A percentile compares a stretch with the other conserved stretches of the same genome.
These are phyloP conservation scores for Conopomorpha cramerella DNA, from an alignment of 1,140 invertebrate species.

Conservation along the genomic window DNA sequence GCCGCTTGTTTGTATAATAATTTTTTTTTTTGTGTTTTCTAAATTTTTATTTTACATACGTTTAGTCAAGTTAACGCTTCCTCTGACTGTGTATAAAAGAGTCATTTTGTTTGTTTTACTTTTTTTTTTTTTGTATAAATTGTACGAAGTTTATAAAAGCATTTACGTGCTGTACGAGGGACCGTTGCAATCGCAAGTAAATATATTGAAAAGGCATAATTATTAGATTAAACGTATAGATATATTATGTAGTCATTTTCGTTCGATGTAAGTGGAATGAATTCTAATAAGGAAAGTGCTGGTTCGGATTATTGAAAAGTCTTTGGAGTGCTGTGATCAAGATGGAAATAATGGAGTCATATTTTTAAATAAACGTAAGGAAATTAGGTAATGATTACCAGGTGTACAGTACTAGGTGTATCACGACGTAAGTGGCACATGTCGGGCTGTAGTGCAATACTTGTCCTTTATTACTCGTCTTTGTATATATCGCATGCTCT, in stretches of 20 bases:
- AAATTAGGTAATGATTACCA: conserved; percentile 39
- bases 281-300: conserved; percentile 56
- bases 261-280: conserved; percentile 52
- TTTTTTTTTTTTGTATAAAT: conserved; percentile 39
- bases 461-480: too few relatives aligned
- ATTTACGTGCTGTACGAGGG: conserved; percentile 56
- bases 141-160: too few relatives aligned
- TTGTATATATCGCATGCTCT: too few relatives aligned
- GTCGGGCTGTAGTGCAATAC: too few relatives aligned
- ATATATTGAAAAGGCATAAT: conserved; percentile 60
- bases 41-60: conserved; percentile 30
- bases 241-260: conserved; percentile 54
- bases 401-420: conserved; percentile 10
- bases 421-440: neutral
- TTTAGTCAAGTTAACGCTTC: conserved; percentile 39
- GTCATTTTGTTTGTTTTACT: conserved; percentile 39
- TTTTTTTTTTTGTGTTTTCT: too few relatives aligned
- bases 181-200: conserved; percentile 59
- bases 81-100: conserved; percentile 28
- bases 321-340: conserved; percentile 56
- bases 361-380: conserved; percentile 56
- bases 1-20: too few relatives aligned
- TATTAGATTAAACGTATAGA: conserved; percentile 55
- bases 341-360: conserved; percentile 58
- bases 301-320: conserved; percentile 50